Evolutionary conservation across 2,797 vertebrate species (phyloP).

Genomic region (Menidia menidia): DNA sequence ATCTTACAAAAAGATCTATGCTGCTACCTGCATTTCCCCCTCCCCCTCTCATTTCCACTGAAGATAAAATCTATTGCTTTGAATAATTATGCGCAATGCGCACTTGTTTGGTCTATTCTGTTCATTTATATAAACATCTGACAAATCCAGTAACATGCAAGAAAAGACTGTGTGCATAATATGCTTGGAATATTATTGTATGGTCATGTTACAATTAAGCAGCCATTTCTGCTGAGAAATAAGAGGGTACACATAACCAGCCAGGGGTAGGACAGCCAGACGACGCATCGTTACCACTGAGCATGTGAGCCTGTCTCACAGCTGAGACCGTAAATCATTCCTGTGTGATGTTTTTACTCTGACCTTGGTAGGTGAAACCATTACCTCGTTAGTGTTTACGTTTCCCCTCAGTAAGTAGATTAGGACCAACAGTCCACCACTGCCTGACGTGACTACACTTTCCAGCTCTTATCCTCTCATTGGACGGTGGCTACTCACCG

Average conservation of each 20-base stretch:
- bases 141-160: background rate
- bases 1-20: background rate
- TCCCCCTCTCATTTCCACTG: background rate
- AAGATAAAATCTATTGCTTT: slow-evolving; percentile 44
- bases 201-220: slow-evolving; percentile 31
- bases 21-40: slow-evolving; percentile 37
- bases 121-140: background rate
- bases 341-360: slow-evolving; percentile 43
- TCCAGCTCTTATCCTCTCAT: background rate
- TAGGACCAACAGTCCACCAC: slow-evolving; percentile 44
- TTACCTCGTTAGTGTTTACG: slow-evolving; percentile 74
- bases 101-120: slow-evolving; percentile 16
- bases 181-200: slow-evolving; percentile 37
- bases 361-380: slow-evolving; percentile 70
- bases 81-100: slow-evolving; percentile 20
- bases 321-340: slow-evolving; percentile 55
- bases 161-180: slow-evolving; percentile 17
- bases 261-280: slow-evolving; percentile 29
- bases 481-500: slow-evolving; percentile 76
- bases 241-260: slow-evolving; percentile 19
- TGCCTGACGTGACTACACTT: slow-evolving; percentile 19
- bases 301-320: slow-evolving; percentile 36
- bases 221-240: slow-evolving; percentile 42
- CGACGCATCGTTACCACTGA: slow-evolving; percentile 10
- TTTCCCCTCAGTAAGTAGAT: slow-evolving; percentile 74